These are phyloP conservation scores for Hirudinaria manillensis DNA, from an alignment of 2,888 invertebrate species.

Conservation along the genomic window DNA sequence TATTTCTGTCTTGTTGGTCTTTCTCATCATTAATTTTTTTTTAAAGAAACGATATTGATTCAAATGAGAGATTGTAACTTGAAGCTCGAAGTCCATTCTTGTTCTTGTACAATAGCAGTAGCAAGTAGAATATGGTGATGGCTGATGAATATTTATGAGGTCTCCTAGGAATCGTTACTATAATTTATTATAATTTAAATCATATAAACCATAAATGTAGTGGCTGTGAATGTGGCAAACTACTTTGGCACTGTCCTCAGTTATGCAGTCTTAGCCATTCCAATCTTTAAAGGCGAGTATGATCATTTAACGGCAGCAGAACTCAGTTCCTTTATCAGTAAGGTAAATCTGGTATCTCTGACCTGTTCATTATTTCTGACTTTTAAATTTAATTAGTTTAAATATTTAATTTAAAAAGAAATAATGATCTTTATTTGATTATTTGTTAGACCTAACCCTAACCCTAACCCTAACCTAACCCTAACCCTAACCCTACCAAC, in stretches of 20 bases:
- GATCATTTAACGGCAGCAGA: conserved; percentile 55
- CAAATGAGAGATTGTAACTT: not conserved
- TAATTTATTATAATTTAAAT: not conserved
- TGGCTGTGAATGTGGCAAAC: conserved; percentile 55
- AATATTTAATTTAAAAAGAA: too few relatives aligned
- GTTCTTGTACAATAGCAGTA: too few relatives aligned
- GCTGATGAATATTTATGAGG: too few relatives aligned
- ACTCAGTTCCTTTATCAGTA: conserved; percentile 58
- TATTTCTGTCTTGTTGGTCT: conserved; percentile 29
- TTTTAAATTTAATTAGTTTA: too few relatives aligned
- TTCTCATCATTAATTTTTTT: not conserved
- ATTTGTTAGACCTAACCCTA: too few relatives aligned
- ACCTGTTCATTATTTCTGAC: too few relatives aligned
- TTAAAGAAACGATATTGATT: not conserved
- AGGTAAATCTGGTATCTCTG: conserved; percentile 47
- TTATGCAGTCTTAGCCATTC: conserved; percentile 59
- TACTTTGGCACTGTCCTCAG: conserved; percentile 61
- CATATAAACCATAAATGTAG: conserved; percentile 42
- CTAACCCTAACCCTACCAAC: too few relatives aligned
- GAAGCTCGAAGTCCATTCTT: not conserved
- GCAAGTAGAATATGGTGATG: too few relatives aligned
- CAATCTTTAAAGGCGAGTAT: conserved; percentile 58
- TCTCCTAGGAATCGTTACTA: too few relatives aligned
- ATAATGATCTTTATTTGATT: too few relatives aligned
- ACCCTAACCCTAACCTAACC: too few relatives aligned